Evolutionary conservation across 1,140 invertebrate genomes (phyloP).

Genomic region (Gonioctena quinquepunctata): DNA sequence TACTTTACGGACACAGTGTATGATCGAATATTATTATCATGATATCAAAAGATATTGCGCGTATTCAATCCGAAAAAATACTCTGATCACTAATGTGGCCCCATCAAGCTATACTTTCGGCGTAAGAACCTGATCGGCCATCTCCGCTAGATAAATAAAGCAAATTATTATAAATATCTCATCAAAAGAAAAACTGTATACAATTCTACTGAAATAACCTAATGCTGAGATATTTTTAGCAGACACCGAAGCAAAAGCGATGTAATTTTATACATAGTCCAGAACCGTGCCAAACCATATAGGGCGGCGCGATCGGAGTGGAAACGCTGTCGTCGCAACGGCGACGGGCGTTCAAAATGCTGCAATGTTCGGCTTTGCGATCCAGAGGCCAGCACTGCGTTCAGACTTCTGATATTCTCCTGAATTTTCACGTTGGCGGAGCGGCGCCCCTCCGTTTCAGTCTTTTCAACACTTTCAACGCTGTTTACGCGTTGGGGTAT

Average conservation of each 20-base stretch:
- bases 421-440: not conserved
- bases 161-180: constrained; percentile 32
- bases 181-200: constrained; percentile 49
- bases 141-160: constrained; percentile 16
- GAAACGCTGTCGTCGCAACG: constrained; percentile 36
- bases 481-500: not conserved
- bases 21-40: no score
- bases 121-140: no score
- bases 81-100: no score
- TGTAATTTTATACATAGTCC: constrained; percentile 56
- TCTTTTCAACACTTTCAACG: not conserved
- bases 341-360: constrained; percentile 15
- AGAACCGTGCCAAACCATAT: constrained; percentile 55
- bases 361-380: not conserved
- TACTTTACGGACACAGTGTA: no score
- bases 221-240: constrained; percentile 53
- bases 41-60: no score
- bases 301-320: constrained; percentile 49
- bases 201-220: constrained; percentile 54
- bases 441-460: not conserved
- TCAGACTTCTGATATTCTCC: not conserved
- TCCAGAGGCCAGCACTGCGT: not conserved
- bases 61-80: no score
- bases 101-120: no score
- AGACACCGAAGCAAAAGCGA: constrained; percentile 52